phyloP scores from a whole-genome alignment of 2,797 vertebrate species.

The Sandelia bainsii region DNA sequence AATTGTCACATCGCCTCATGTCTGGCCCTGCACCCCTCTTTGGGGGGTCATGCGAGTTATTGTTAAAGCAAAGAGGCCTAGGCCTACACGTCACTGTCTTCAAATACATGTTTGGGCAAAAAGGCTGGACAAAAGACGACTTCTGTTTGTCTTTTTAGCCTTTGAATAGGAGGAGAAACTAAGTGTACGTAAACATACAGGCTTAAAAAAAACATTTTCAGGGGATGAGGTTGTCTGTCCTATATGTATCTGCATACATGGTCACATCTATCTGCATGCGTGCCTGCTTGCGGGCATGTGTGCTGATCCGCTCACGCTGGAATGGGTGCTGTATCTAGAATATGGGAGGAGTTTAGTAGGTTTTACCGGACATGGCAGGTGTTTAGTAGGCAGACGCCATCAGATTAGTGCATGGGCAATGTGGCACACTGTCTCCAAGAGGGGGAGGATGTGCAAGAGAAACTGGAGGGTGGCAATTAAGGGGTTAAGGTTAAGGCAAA shows the following conservation, averaged over 20 bases:
- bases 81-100: conserved; percentile 77
- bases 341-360: conserved; percentile 65
- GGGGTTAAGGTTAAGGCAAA: conserved; percentile 82
- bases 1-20: conserved; percentile 88
- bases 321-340: conserved; percentile 51
- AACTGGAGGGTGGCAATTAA: conserved; percentile 83
- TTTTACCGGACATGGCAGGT: conserved; percentile 77
- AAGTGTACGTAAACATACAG: conserved; percentile 29
- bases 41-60: conserved; percentile 83
- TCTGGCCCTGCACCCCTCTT: conserved; percentile 81
- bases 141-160: conserved; percentile 59
- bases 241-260: conserved; percentile 57
- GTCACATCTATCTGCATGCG: conserved; percentile 56
- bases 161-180: conserved; percentile 45
- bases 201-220: conserved; percentile 42
- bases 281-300: conserved; percentile 47
- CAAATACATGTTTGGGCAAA: conserved; percentile 70
- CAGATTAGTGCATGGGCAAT: conserved; percentile 80
- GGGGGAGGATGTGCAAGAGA: conserved; percentile 70
- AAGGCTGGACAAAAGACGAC: conserved; percentile 70
- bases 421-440: conserved; percentile 77
- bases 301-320: conserved; percentile 58
- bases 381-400: conserved; percentile 81
- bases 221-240: conserved; percentile 41
- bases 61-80: conserved; percentile 80